phyloP scores from a whole-genome alignment of 2,888 invertebrate species.

The Melipona beecheii region DNA sequence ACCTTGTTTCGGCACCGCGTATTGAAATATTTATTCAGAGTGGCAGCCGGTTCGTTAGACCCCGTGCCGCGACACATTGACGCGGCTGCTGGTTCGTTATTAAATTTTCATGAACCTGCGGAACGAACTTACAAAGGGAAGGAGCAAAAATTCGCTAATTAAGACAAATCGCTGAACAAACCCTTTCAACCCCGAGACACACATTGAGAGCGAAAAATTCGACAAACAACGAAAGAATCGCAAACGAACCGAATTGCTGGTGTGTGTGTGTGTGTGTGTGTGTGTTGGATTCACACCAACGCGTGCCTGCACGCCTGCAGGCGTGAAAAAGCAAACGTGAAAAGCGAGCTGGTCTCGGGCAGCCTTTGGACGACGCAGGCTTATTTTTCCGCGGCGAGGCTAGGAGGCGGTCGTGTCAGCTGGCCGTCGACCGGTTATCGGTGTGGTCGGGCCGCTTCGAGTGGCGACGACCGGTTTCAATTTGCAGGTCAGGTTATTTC shows the following conservation, averaged over 20 bases:
- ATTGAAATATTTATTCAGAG: slow-evolving; percentile 45
- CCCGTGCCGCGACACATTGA: slow-evolving; percentile 10
- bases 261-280: too few species aligned
- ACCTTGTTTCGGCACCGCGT: slow-evolving; percentile 15
- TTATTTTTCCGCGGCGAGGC: slow-evolving; percentile 48
- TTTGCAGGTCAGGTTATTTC: slow-evolving; percentile 78
- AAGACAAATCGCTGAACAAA: slow-evolving; percentile 2
- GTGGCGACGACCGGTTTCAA: slow-evolving; percentile 75
- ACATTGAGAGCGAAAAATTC: not conserved
- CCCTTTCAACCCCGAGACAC: not conserved
- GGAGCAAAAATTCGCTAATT: not conserved
- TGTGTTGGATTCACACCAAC: not conserved
- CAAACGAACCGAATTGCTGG: not conserved
- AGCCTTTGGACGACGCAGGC: not conserved
- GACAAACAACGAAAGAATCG: not conserved
- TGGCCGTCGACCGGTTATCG: slow-evolving; percentile 64
- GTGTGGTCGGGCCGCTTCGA: slow-evolving; percentile 52
- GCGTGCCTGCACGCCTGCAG: not conserved
- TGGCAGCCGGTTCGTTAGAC: slow-evolving; percentile 43
- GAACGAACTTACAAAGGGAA: not conserved
- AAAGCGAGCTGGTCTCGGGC: slow-evolving; percentile 28
- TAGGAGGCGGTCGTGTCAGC: slow-evolving; percentile 52
- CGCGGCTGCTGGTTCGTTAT: slow-evolving; percentile 8
- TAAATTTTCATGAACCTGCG: not conserved
- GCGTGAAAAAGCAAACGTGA: not conserved